phyloP scores from a whole-genome alignment of 2,888 invertebrate species.

The Halocaridina rubra region DNA sequence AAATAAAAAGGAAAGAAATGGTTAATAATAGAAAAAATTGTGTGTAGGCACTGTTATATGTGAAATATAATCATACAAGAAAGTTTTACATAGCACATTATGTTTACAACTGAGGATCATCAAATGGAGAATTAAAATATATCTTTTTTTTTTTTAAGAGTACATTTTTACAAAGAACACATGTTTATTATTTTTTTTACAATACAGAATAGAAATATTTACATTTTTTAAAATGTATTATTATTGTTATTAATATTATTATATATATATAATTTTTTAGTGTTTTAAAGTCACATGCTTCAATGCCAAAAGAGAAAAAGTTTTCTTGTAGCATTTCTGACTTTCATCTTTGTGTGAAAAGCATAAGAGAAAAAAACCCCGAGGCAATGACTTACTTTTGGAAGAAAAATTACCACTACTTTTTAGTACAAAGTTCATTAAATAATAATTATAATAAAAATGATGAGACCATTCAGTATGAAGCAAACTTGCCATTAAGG shows the following conservation, averaged over 20 bases:
- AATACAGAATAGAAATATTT: constrained; percentile 40
- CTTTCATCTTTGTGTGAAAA: too few species aligned
- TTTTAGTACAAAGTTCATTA: too few species aligned
- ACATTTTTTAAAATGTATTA: too few species aligned
- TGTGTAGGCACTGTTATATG: constrained; percentile 54
- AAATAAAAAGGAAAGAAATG: constrained; percentile 9
- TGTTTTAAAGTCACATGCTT: constrained; percentile 20
- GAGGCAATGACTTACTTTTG: too few species aligned
- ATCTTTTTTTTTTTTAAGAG: constrained; percentile 39
- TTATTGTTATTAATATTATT: too few species aligned
- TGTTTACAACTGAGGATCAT: constrained; percentile 22
- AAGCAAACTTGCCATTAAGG: too few species aligned
- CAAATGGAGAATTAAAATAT: constrained; percentile 42
- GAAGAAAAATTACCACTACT: too few species aligned
- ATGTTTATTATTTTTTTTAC: constrained; percentile 43
- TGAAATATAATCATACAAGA: constrained; percentile 15
- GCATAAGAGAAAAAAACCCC: too few species aligned
- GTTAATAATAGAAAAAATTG: constrained; percentile 1
- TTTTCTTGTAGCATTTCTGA: too few species aligned
- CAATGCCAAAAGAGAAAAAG: constrained; percentile 40
- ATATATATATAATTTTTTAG: constrained; percentile 29
- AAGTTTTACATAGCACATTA: constrained; percentile 23
- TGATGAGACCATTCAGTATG: too few species aligned
- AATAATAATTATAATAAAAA: too few species aligned
- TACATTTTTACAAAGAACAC: constrained; percentile 59